Evolutionary conservation across 2,113 vertebrate genomes (phyloP), one percentile per base, ranked within the genome.

Genomic region (Podarcis muralis): DNA sequence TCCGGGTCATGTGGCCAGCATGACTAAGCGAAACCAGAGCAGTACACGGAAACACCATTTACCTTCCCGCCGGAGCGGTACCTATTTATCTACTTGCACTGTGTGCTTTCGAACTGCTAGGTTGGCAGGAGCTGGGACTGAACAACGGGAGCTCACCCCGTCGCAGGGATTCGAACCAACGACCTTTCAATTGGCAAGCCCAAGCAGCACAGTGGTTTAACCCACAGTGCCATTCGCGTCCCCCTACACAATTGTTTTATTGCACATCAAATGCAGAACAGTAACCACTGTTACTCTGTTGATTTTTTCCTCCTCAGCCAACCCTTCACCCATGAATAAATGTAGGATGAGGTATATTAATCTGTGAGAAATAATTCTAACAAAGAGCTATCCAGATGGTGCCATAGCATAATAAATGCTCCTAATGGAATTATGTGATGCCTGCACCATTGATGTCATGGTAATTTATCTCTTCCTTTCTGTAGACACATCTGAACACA

Each of bases 311-410:
- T 92, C 83, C 90, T 90, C 86, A 88, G 18, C 85, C 84, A 92
- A 68, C 79, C 84, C 90, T 87, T 95, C 81, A 91, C 0, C 75
- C 77, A 62, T 87, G 68, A 93, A 92, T 91, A 95, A 93, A 93
- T 87, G 68, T 87, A 90, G 90, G 78, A 93, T 86, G 88, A 93
- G 76, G 72, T 91, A 89, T 89, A 93, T 94, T 94, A 94, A 92
- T 93, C 76, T 89, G 76, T 91, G 68, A 88, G 93, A 93, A 93
- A 92, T 78, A 86, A 89, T 0, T 30, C 83, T 87, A 92, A 88
- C 91, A 93, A 94, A 94, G 90, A 94, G 65, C 87, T 88, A 93
- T 86, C 93, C 95, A 96, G 94, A 94, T 94, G 94, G 90, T 92
- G 65, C 81, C 85, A 66, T 65, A 40, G 89, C 89, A 94, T 81